phyloP scores from a whole-genome alignment of 2,888 invertebrate genomes.

The Flabesymbios commensalis region DNA sequence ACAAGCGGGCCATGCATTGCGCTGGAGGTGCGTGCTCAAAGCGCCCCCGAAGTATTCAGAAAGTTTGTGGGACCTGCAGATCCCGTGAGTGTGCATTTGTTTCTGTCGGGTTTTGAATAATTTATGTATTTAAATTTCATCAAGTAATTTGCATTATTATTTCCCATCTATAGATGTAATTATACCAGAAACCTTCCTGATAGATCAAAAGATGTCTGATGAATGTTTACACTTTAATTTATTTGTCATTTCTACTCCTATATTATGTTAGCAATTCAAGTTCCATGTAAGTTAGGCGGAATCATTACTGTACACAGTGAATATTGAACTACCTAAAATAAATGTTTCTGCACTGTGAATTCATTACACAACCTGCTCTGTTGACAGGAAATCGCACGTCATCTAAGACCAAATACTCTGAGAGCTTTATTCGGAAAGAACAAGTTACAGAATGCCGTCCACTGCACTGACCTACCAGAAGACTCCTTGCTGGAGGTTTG shows the following conservation, averaged over 20 bases:
- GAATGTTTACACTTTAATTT: too few relatives aligned
- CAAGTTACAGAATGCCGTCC: constrained; percentile 84
- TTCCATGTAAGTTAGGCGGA: too few relatives aligned
- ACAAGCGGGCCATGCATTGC: constrained; percentile 84
- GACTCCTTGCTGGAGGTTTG: constrained; percentile 78
- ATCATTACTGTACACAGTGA: too few relatives aligned
- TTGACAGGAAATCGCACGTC: constrained; percentile 79
- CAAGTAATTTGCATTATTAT: too few relatives aligned
- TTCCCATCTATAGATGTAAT: too few relatives aligned
- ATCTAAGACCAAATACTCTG: constrained; percentile 80
- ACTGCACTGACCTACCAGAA: constrained; percentile 90
- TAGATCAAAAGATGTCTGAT: too few relatives aligned
- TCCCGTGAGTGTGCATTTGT: constrained; percentile 75
- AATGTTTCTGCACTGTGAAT: too few relatives aligned
- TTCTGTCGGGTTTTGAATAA: not conserved
- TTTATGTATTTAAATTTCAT: not conserved
- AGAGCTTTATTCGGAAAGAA: constrained; percentile 82
- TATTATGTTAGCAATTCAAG: too few relatives aligned
- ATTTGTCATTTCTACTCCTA: too few relatives aligned
- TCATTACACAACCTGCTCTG: too few relatives aligned
- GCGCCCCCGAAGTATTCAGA: constrained; percentile 69
- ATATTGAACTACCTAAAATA: too few relatives aligned
- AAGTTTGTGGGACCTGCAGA: constrained; percentile 86
- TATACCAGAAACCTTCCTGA: too few relatives aligned
- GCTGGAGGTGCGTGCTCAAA: constrained; percentile 71